Base-by-base conservation (phyloP, 2,113 vertebrate genomes). In the Cichladusa arquata region DNA sequence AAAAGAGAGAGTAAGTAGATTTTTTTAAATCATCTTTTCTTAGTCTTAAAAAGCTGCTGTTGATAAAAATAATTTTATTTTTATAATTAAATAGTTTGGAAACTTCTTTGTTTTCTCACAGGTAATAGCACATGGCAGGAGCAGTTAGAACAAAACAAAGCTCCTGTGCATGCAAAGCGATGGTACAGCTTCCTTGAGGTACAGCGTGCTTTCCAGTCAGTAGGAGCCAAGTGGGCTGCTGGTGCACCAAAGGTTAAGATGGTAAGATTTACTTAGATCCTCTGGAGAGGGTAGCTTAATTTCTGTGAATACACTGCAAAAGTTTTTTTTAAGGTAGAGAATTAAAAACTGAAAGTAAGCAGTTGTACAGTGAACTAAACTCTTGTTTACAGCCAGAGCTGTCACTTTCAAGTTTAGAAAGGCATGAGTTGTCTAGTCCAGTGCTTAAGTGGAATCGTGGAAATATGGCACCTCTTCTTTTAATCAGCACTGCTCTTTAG, bases 171-270 rank as follows among this genome's bases (percentile, higher is more conserved):
- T 9, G 95, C 98, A 40, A 98, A 97, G 47, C 98, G 99, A 66
- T 99, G 99, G 99, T 99, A 98, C 87, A 96, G 76, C 54, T 99
- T 99, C 97, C 98, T 99, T 87, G 98, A 98, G 81, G 98, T 97
- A 42, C 99, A 99, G 87, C 85, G 60, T 86, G 92, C 98, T 88
- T 99, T 99, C 96, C 98, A 97, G 65, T 94, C 98, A 34, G 98
- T 99, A 38, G 98, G 97, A 69, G 95, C 97, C 96, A 99, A 98
- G 96, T 99, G 99, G 97, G 62, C 78, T 94, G 77, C 93, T 66
- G 57, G 94, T 29, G 8, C 86, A 60, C 44, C 90, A 86, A 98
- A 96, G 60, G 69, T 83, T 73, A 97, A 97, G 94, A 92, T 80
- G 97, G 98, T 98, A 95, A 98, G 98, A 36, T 50, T 64, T 82